Evolutionary conservation across 2,888 invertebrate genomes (phyloP).

Genomic region (Cataglyphis rosenhaueri): DNA sequence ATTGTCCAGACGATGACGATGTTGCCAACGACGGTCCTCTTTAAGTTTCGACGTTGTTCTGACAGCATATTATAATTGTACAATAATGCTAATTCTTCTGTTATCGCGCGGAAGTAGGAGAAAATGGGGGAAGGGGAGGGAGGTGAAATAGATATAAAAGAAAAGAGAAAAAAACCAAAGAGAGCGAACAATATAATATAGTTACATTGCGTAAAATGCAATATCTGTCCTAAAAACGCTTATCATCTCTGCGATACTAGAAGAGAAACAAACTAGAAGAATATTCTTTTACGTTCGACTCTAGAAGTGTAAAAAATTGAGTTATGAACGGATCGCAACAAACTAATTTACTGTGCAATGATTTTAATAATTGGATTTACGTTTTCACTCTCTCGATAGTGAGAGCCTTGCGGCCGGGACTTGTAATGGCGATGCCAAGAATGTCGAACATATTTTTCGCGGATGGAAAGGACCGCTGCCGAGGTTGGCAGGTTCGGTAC

Average conservation of each 20-base stretch:
- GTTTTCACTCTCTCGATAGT: constrained; percentile 3
- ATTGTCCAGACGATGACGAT: constrained; percentile 78
- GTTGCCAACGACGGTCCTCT: constrained; percentile 51
- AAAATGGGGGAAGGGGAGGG: not conserved
- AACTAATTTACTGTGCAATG: constrained; percentile 41
- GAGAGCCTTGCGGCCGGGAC: constrained; percentile 1
- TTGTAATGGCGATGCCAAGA: not conserved
- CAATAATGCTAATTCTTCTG: constrained; percentile 6
- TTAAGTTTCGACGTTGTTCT: constrained; percentile 26
- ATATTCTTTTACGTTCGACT: constrained; percentile 2
- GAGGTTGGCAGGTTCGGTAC: constrained; percentile 24
- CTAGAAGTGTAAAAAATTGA: constrained; percentile 21
- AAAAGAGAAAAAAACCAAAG: constrained; percentile 14
- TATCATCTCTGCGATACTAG: constrained; percentile 26
- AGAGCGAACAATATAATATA: constrained; percentile 3
- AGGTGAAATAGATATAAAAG: not conserved
- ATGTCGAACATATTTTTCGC: constrained; percentile 13
- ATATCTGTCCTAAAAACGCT: constrained; percentile 27
- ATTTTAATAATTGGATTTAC: constrained; percentile 16
- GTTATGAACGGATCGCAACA: not conserved
- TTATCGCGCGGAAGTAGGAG: not conserved
- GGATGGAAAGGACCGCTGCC: constrained; percentile 33
- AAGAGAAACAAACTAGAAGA: constrained; percentile 3
- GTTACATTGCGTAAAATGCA: constrained; percentile 18
- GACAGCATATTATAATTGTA: constrained; percentile 9